phyloP scores from a whole-genome alignment of 2,888 invertebrate species.

The Campoplex capitator region DNA sequence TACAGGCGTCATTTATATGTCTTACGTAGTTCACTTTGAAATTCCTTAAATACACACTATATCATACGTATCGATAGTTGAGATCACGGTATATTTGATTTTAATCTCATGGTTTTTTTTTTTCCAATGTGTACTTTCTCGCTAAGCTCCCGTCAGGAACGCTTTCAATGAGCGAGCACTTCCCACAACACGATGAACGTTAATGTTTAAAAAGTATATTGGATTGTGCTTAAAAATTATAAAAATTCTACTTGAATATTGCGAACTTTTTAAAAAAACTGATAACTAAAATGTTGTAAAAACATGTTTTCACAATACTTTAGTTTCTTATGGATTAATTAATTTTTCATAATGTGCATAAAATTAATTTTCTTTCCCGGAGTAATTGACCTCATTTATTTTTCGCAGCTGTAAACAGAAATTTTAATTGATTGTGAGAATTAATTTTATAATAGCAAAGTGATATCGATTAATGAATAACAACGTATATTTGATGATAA shows the following conservation, averaged over 20 bases:
- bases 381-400: not conserved
- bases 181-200: not conserved
- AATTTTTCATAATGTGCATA: not conserved
- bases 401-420: not conserved
- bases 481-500: not conserved
- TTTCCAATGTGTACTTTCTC: slow-evolving; percentile 60
- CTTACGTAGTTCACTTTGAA: slow-evolving; percentile 12
- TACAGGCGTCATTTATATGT: slow-evolving; percentile 12
- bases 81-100: slow-evolving; percentile 38
- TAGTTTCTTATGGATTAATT: not conserved
- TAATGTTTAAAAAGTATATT: not conserved
- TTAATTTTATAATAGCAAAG: not conserved
- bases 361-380: not conserved
- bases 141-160: slow-evolving; percentile 54
- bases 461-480: not conserved
- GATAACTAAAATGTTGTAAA: not conserved
- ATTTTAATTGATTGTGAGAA: not conserved
- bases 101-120: slow-evolving; percentile 9
- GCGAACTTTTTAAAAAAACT: not conserved
- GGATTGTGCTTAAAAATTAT: not conserved
- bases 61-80: slow-evolving; percentile 36
- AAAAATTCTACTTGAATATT: not conserved
- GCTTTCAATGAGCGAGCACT: slow-evolving; percentile 51
- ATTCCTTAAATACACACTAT: slow-evolving; percentile 23
- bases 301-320: not conserved